Evolutionary conservation across 2,888 invertebrate genomes (phyloP).

Genomic region (Hypselothyrea guttata): DNA sequence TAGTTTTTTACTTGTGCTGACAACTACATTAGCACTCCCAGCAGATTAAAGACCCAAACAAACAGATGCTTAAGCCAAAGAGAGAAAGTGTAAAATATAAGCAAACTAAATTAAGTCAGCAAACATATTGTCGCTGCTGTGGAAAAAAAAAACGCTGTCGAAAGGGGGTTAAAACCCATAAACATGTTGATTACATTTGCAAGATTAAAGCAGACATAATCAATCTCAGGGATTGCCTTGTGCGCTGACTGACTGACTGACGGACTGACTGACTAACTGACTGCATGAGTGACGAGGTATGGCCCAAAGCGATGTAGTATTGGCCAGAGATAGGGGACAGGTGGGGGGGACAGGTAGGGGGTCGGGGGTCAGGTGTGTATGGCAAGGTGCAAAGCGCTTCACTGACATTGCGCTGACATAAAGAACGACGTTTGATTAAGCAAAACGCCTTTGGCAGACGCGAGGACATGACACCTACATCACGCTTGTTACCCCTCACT

Average conservation of each 20-base stretch:
- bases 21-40: neutral
- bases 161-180: constrained; percentile 30
- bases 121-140: constrained; percentile 29
- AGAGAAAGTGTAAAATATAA: constrained; percentile 13
- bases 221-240: constrained; percentile 66
- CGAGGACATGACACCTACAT: constrained; percentile 56
- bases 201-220: constrained; percentile 68
- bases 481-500: constrained; percentile 5
- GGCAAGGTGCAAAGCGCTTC: constrained; percentile 53
- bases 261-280: constrained; percentile 30
- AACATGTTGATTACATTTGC: constrained; percentile 63
- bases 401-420: constrained; percentile 67
- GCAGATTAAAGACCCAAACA: constrained; percentile 20
- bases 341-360: neutral
- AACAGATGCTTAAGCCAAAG: constrained; percentile 2
- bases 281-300: constrained; percentile 20
- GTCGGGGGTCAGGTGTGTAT: constrained; percentile 1
- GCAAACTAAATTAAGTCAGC: constrained; percentile 46
- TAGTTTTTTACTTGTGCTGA: too few species aligned
- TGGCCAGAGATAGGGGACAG: neutral
- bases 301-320: constrained; percentile 14
- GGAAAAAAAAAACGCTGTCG: constrained; percentile 1
- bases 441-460: constrained; percentile 69
- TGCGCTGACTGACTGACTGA: constrained; percentile 33
- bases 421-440: constrained; percentile 71